phyloP scores from a whole-genome alignment of 2,888 invertebrate species.

The Aromia moschata region DNA sequence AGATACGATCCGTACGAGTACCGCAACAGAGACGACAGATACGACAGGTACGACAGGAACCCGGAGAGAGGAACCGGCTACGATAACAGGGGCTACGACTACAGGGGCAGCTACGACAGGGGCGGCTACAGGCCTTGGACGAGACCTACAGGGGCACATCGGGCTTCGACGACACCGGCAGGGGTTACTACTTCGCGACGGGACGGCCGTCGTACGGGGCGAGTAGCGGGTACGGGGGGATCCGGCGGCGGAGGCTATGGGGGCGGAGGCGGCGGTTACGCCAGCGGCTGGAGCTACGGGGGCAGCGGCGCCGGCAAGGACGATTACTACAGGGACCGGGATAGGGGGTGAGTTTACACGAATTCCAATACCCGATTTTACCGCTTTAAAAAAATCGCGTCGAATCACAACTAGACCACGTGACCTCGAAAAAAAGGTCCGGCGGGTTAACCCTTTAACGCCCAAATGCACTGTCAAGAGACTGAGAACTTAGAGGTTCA shows the following conservation, averaged over 20 bases:
- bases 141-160: conserved; percentile 71
- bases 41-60: conserved; percentile 30
- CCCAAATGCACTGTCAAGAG: no score
- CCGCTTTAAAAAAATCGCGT: no score
- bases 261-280: conserved; percentile 42
- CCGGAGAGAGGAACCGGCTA: conserved; percentile 52
- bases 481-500: no score
- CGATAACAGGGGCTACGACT: conserved; percentile 61
- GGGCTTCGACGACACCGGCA: conserved; percentile 71
- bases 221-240: conserved; percentile 24
- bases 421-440: no score
- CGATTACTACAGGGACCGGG: conserved; percentile 38
- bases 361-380: no score
- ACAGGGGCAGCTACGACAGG: conserved; percentile 59
- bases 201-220: conserved; percentile 63
- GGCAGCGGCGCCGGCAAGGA: conserved; percentile 42
- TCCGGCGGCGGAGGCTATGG: conserved; percentile 22
- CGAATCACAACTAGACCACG: no score
- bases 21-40: conserved; percentile 54
- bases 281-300: conserved; percentile 50
- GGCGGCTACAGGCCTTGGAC: conserved; percentile 66
- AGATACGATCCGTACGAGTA: conserved; percentile 40
- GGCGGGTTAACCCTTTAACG: no score
- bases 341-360: conserved; percentile 36
- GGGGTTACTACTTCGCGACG: conserved; percentile 71